Conservation (phyloP, 1,140 invertebrate genomes). For the Drosophila kohkoa region DNA sequence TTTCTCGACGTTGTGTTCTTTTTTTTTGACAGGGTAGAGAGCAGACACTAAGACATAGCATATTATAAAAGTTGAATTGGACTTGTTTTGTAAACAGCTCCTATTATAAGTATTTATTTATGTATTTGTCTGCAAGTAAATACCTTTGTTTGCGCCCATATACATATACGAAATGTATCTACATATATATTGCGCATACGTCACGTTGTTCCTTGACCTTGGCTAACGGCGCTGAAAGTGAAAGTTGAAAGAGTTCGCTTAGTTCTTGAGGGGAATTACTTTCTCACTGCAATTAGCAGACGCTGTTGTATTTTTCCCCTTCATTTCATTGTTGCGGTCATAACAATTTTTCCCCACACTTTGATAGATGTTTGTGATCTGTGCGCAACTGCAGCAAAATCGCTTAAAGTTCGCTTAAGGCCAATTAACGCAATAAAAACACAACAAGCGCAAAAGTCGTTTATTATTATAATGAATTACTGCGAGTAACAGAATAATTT, state of each 20-base stretch:
- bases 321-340: constrained; percentile 27
- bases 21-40: constrained; percentile 4
- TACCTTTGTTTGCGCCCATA: constrained; percentile 31
- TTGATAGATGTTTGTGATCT: constrained; percentile 22
- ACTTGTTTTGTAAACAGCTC: constrained; percentile 62
- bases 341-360: constrained; percentile 26
- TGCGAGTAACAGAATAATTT: not conserved
- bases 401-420: constrained; percentile 9
- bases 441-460: not conserved
- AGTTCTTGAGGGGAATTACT: not conserved
- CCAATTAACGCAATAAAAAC: constrained; percentile 16
- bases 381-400: constrained; percentile 9
- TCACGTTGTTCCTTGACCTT: constrained; percentile 55
- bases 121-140: constrained; percentile 20
- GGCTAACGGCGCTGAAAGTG: constrained; percentile 24
- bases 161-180: not conserved
- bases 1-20: too few relatives aligned
- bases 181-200: constrained; percentile 30
- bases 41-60: not conserved
- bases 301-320: not conserved
- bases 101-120: constrained; percentile 8
- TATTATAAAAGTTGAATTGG: not conserved
- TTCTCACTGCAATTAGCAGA: constrained; percentile 23
- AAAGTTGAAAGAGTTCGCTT: constrained; percentile 28
- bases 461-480: constrained; percentile 2